Conservation (phyloP, 2,888 invertebrate genomes). For the Leptinotarsa juncta region DNA sequence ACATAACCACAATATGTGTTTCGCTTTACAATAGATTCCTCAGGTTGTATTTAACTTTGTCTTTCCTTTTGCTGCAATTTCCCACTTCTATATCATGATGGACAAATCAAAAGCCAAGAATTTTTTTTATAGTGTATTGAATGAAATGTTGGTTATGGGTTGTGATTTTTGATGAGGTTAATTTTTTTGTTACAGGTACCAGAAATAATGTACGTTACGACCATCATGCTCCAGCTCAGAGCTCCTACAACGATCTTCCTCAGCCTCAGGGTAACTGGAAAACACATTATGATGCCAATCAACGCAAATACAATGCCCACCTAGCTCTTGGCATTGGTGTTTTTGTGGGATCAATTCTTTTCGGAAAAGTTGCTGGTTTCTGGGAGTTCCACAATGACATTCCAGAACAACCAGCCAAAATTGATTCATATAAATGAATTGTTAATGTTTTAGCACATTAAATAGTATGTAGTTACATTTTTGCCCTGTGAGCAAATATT, state of each 20-base stretch:
- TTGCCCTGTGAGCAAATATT: background rate
- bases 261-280: constrained; percentile 84
- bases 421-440: constrained; percentile 54
- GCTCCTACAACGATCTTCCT: constrained; percentile 82
- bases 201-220: constrained; percentile 43
- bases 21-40: too few relatives aligned
- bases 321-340: constrained; percentile 72
- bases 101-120: too few relatives aligned
- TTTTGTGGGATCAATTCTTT: constrained; percentile 64
- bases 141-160: too few relatives aligned
- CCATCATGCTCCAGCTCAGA: constrained; percentile 35
- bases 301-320: constrained; percentile 76
- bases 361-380: constrained; percentile 72
- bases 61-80: too few relatives aligned
- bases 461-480: constrained; percentile 22
- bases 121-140: too few relatives aligned
- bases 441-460: constrained; percentile 5
- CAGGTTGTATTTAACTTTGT: too few relatives aligned
- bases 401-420: constrained; percentile 66
- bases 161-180: background rate
- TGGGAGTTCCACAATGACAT: constrained; percentile 74
- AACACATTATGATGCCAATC: constrained; percentile 73
- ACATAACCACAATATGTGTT: too few relatives aligned
- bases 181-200: constrained; percentile 39
- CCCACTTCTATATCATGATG: too few relatives aligned